Evolutionary conservation across 1,140 invertebrate genomes (phyloP), one percentile per base, ranked within the genome.

Genomic region (Atta texana): DNA sequence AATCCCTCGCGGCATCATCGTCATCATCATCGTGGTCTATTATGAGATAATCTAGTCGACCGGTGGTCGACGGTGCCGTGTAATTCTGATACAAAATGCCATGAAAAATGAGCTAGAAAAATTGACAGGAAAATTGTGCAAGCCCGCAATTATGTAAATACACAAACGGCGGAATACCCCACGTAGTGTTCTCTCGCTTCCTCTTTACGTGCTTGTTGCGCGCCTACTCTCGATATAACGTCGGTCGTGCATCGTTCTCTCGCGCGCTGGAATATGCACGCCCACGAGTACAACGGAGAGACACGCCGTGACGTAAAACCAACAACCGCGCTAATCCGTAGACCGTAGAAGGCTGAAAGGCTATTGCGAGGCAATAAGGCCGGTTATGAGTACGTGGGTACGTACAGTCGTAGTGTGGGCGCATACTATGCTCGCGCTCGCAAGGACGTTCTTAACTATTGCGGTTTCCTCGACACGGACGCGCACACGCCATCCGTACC

Each of bases 41-140:
- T 82, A 88, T 68, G 85, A 78, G 87, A 85, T 81, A 89, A 84
- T 87, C 64, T 55, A 87, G 39, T 21, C 63, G 63, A 57, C 16
- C 57, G 44, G 21, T 49, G 49, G 44, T 69, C 53, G 84, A 1
- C 31, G 55, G 44, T 68, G 59, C 57, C 68, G 55, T 75, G 69
- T 75, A 88, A 91, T 85, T 87, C 74, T 34, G 68, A 14, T 68
- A 76, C 28, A 86, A 87, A 88, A 91, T 77, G 76, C 80, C 87
- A 81, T 87, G 86, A 91, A 91, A 92, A 92, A 90, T 90, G 75
- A 88, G 81, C 89, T 89, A 72, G 24, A 82, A 61, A 82, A 82
- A 82, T 82, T 84, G 90, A 89, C 76, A 74, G 85, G 87, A 86
- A 91, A 89, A 91, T 90, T 92, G 82, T 66, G 86, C 81, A 88